Evolutionary conservation across 2,888 invertebrate genomes (phyloP), one percentile per base, ranked within the genome.

Genomic region (Heliconius charithonia): DNA sequence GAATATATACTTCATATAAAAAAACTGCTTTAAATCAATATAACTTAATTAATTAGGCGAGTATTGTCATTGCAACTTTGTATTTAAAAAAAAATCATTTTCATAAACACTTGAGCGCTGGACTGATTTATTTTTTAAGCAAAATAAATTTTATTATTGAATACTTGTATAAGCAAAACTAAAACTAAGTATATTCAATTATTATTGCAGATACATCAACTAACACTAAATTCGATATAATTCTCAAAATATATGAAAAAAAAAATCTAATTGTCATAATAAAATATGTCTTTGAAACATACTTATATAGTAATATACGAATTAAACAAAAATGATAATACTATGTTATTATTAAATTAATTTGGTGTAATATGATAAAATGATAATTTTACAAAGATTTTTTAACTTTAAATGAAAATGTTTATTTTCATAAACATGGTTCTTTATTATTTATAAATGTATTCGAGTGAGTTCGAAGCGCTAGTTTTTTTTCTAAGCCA

Each of bases 161-260:
- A 74, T 74, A 70, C 19, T 71, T 65, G 73, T 67, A 80, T 51
- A 79, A 76, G 76, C n/a, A 51, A 41, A 51, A 78, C 67, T 25
- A 65, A 12, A 80, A 71, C 75, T 75, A 71, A 75, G 19, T 32
- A 65, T 74, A 79, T 29, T 77, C 65, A 41, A 59, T 76, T 78
- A 59, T 76, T 78, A 80, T 80, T 80, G 80, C 80, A 66, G 71
- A 69, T 79, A 77, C 45, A 67, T 73, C 63, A 13, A 56, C 71
- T 65, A 67, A 75, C 16, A 75, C 70, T 70, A 70, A 72, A 59
- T 59, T 70, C 29, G 63, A 77, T 72, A 78, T 62, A 77, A 75
- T 51, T 76, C 76, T 65, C 45, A 65, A 69, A 72, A 76, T 66
- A 77, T 76, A 79, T 72, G 72, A 76, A 79, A 71, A 75, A 75